Conservation (phyloP, 2,888 invertebrate species). For the Tortricodes alternella region DNA sequence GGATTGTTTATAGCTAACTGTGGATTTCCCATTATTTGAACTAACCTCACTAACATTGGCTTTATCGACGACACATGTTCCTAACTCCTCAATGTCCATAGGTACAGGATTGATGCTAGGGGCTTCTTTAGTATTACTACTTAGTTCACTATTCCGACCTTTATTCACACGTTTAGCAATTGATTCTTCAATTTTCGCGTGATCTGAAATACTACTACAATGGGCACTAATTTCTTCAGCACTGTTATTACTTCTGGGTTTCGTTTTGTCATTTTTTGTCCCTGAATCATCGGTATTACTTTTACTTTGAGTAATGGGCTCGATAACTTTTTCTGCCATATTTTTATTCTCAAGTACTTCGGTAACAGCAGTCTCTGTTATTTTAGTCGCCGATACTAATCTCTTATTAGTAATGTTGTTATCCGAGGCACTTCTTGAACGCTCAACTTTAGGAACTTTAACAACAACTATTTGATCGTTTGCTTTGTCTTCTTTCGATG, state of each 20-base stretch:
- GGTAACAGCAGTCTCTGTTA: background rate
- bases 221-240: conserved; percentile 17
- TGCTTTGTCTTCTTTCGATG: conserved; percentile 52
- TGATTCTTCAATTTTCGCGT: background rate
- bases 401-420: conserved; percentile 32
- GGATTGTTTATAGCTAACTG: background rate
- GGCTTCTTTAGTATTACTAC: background rate
- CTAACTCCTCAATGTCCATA: conserved; percentile 15
- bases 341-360: background rate
- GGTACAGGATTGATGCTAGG: conserved; percentile 1
- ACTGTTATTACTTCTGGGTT: conserved; percentile 31
- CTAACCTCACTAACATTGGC: background rate
- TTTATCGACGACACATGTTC: background rate
- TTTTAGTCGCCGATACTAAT: conserved; percentile 10
- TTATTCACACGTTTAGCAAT: conserved; percentile 14
- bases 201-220: background rate
- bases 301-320: background rate
- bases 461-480: conserved; percentile 70
- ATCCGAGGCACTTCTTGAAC: conserved; percentile 44
- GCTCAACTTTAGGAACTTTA: conserved; percentile 69
- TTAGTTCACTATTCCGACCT: conserved; percentile 15
- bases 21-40: background rate
- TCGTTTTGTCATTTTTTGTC: background rate
- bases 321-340: background rate
- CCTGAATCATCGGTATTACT: background rate